Conservation (phyloP, 53 echinoderm and acorn worm species). For the Echinometra lucunter region DNA sequence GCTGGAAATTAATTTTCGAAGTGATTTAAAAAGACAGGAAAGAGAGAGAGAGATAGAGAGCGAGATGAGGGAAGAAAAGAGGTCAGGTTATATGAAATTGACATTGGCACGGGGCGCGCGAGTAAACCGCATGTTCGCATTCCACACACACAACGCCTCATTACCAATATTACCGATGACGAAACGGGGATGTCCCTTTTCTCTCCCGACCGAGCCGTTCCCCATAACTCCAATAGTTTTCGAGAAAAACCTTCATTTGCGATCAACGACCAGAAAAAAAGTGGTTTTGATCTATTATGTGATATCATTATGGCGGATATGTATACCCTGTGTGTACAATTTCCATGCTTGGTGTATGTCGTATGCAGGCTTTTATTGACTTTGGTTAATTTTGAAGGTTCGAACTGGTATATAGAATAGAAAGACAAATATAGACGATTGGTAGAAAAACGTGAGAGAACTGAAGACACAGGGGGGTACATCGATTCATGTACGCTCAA, state of each 20-base stretch:
- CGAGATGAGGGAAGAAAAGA: too few relatives aligned
- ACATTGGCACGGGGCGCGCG: conserved; percentile 16
- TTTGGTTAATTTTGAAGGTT: neutral
- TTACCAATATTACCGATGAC: conserved; percentile 35
- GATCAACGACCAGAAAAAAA: neutral
- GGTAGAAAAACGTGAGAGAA: too few relatives aligned
- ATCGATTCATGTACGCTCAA: too few relatives aligned
- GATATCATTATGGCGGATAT: neutral
- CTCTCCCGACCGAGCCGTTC: neutral
- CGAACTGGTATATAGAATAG: neutral
- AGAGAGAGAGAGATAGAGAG: neutral
- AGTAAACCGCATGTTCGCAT: neutral
- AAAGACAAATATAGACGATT: neutral
- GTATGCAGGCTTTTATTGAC: neutral
- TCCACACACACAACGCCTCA: neutral
- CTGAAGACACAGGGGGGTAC: too few relatives aligned
- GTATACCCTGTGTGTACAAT: neutral
- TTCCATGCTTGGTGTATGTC: neutral
- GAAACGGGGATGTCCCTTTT: conserved; percentile 15
- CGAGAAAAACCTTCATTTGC: neutral
- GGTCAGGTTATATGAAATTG: neutral
- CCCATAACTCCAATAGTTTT: neutral
- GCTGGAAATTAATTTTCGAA: too few relatives aligned
- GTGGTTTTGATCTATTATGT: neutral
- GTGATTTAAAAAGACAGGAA: neutral